Conservation (phyloP, 2,888 invertebrate species). For the Iphiclides podalirius region DNA sequence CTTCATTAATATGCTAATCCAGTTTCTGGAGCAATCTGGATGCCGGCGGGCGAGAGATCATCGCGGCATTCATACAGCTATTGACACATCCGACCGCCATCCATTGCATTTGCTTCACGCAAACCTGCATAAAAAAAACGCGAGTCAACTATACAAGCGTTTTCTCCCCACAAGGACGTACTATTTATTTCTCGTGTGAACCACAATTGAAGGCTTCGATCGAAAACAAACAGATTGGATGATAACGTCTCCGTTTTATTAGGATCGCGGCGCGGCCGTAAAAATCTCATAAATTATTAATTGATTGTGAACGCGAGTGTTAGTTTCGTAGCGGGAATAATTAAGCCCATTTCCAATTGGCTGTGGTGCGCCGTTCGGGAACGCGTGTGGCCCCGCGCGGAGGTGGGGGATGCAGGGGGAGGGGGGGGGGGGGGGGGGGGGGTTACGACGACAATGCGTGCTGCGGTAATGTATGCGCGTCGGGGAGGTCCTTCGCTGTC, state of each 20-base stretch:
- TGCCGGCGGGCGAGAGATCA: constrained; percentile 29
- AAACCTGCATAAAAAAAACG: too few relatives aligned
- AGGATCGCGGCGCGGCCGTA: constrained; percentile 16
- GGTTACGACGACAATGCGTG: constrained; percentile 34
- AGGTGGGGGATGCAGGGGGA: constrained; percentile 31
- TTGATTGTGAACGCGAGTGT: constrained; percentile 25
- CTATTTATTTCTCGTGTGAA: constrained; percentile 21
- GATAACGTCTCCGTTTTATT: constrained; percentile 18
- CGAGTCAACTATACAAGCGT: too few relatives aligned
- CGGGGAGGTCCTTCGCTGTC: constrained; percentile 66
- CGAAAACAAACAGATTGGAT: constrained; percentile 20
- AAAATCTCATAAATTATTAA: constrained; percentile 25
- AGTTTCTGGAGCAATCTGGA: constrained; percentile 53
- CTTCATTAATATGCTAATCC: constrained; percentile 77
- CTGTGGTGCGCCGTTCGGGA: constrained; percentile 36
- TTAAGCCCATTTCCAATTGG: constrained; percentile 40
- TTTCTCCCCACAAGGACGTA: too few relatives aligned
- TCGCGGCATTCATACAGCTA: constrained; percentile 27
- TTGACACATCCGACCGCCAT: too few relatives aligned
- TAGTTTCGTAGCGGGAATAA: constrained; percentile 30
- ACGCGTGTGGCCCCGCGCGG: constrained; percentile 45
- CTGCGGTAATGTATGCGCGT: constrained; percentile 71
- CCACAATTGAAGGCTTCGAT: constrained; percentile 13
- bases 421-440: constrained; percentile 38
- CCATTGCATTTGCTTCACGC: too few relatives aligned